A percentile compares a stretch with the other conserved stretches of the same genome.
These are phyloP conservation scores for Cheilosia grossa DNA, from an alignment of 2,888 invertebrate genomes.

Conservation along the genomic window DNA sequence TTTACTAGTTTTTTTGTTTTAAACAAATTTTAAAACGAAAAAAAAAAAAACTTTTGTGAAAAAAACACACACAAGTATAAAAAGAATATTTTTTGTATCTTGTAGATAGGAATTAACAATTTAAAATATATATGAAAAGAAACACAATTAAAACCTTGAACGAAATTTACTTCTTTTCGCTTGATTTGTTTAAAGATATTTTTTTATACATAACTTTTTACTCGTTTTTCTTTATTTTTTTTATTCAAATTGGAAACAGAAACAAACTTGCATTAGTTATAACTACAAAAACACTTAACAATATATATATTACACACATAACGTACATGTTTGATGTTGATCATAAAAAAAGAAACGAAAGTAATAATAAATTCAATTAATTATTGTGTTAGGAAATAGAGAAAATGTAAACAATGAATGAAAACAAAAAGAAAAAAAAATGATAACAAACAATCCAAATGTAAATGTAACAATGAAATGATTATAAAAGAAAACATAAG, in stretches of 20 bases:
- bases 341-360: conserved; percentile 10
- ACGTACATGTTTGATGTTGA: conserved; percentile 58
- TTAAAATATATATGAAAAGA: conserved; percentile 41
- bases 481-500: conserved; percentile 1
- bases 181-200: neutral
- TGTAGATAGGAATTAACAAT: conserved; percentile 73
- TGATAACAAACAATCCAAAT: neutral
- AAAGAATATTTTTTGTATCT: conserved; percentile 71
- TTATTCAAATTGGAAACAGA: conserved; percentile 3
- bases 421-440: conserved; percentile 8
- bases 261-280: conserved; percentile 19
- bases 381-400: conserved; percentile 51
- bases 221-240: neutral
- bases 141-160: conserved; percentile 13
- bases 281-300: conserved; percentile 12
- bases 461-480: conserved; percentile 14
- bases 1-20: conserved; percentile 18
- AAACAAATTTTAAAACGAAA: neutral
- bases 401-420: conserved; percentile 13
- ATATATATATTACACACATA: conserved; percentile 29
- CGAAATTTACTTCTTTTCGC: conserved; percentile 9
- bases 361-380: conserved; percentile 29
- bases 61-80: conserved; percentile 37
- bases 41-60: conserved; percentile 39
- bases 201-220: neutral